These are phyloP conservation scores for Cherax quadricarinatus DNA, from an alignment of 1,140 invertebrate species.

Conservation along the genomic window DNA sequence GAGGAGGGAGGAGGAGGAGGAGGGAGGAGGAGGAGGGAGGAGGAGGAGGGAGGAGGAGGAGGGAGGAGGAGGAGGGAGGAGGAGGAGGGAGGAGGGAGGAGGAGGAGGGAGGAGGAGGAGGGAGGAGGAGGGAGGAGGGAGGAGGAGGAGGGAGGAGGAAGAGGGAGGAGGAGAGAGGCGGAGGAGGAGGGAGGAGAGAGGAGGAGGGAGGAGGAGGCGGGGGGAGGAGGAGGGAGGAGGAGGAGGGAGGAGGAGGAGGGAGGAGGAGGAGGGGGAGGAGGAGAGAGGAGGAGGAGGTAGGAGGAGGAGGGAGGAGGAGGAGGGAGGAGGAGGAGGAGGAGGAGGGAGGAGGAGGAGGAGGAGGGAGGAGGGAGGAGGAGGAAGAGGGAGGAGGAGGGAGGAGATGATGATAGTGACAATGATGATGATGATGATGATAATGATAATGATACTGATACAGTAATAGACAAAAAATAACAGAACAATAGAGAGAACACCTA, in stretches of 20 bases:
- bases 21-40: neutral
- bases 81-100: neutral
- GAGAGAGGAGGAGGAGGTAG: too few species aligned
- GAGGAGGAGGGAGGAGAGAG: too few species aligned
- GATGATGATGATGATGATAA: too few species aligned
- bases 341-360: too few species aligned
- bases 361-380: neutral
- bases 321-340: neutral
- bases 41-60: too few species aligned
- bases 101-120: neutral
- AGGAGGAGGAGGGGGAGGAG: neutral
- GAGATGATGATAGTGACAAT: too few species aligned
- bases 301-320: neutral
- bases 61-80: neutral
- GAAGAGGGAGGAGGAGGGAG: neutral
- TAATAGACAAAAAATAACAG: too few species aligned
- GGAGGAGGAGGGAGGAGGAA: neutral
- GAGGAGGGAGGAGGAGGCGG: too few species aligned
- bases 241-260: neutral
- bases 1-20: neutral
- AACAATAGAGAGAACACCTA: too few species aligned
- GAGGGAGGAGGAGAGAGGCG: too few species aligned
- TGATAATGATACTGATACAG: too few species aligned
- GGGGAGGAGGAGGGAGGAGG: too few species aligned
- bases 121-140: neutral